Evolutionary conservation across 2,113 vertebrate species (phyloP), one percentile per base, ranked within the genome.

Genomic region (Lontra canadensis): DNA sequence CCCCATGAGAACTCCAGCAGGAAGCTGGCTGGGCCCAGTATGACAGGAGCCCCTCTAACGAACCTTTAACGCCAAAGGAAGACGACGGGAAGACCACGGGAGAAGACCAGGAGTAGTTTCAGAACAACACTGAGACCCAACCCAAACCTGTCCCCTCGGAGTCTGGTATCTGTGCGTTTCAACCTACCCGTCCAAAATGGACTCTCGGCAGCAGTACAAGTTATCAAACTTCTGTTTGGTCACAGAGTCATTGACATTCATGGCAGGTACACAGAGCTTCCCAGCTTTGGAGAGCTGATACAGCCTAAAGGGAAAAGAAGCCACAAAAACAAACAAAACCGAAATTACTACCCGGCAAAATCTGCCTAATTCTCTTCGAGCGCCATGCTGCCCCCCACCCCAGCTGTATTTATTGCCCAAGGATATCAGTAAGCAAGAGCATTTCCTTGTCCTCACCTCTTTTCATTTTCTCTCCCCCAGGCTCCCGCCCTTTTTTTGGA

Each of bases 191-290:
- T 99, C 99, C 98, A 99, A 98, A 98, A 99, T 99, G 96, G 99
- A 99, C 88, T 99, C 99, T 96, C 99, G 99, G 98, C 99, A 99
- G 99, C 99, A 99, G 95, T 99, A 99, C 9, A 99, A 99, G 98
- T 99, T 99, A 98, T 99, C 99, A 92, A 99, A 99, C 96, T 99
- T 99, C 99, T 99, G 99, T 98, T 99, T 99, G 98, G 99, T 99
- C 97, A 99, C 99, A 0, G 99, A 99, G 98, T 99, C 99, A 0
- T 99, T 99, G 67, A 99, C 99, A 0, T 99, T 99, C 99, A 99
- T 99, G 76, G 99, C 99, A 31, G 99, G 99, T 86, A 99, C 99
- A 69, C 99, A 99, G 73, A 99, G 98, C 98, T 99, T 99, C 49
- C 99, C 99, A 4, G 99, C 99, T 98, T 99, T 99, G 95, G 99